Base-by-base conservation (phyloP, 2,888 invertebrate genomes). In the Branchinecta sandiegonensis region DNA sequence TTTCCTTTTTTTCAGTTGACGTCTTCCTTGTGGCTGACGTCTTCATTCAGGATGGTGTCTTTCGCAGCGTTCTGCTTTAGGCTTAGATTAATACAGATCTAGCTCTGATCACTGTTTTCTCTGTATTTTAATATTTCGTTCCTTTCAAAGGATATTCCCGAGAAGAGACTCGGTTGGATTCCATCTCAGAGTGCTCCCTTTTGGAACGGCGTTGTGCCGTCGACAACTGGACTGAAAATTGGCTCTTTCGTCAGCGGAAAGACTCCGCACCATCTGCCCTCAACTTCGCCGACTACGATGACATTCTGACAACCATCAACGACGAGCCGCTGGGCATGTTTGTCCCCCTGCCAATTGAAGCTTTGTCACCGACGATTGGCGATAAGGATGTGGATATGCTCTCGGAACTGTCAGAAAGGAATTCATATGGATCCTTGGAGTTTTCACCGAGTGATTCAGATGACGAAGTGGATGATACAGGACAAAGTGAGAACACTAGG, bases 381-480 rank as follows among this genome's bases (percentile, higher is more conserved):
- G 63, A 56, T 2, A 56, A 8, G 14, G 23, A 23, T 56, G n/a
- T 56, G n/a, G 63, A 56, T 10, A n/a, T 17, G 10, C n/a, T 56
- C 2, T 56, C 63, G 9, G 63, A 56, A 23, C 11, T 56, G 23
- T 56, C 63, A 56, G 63, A 56, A 23, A 56, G 23, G 23, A 17
- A n/a, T 56, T 56, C 11, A n/a, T 56, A 56, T 56, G 63, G 63
- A 17, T 56, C 63, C 23, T 56, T 56, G 63, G 63, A 56, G 63
- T 56, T 56, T 56, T 56, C 63, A 9, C 23, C 63, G 11, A 56
- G 14, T 56, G 63, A 56, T 56, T 17, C 14, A 17, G 63, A 56
- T 17, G 63, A 56, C n/a, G 63, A 56, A 56, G n/a, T 37, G 37
- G 37, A 37, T 37, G 37, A 37, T 37, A 37, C 37, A 37, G 37